These are phyloP conservation scores for Cotesia congregata DNA, from an alignment of 2,888 invertebrate genomes.

Conservation along the genomic window DNA sequence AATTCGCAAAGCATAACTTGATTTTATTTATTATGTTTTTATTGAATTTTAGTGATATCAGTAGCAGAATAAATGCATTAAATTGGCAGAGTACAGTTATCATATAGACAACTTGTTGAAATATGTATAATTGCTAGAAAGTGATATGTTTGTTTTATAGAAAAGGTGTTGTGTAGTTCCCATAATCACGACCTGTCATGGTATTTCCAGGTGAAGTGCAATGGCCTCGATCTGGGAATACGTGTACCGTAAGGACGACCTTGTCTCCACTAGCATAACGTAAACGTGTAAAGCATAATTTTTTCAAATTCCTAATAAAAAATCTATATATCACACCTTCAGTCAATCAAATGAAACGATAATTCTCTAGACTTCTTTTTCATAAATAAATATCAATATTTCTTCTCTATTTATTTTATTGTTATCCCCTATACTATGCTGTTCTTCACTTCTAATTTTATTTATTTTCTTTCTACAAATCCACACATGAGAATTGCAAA, in stretches of 20 bases:
- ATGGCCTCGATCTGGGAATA: slow-evolving; percentile 46
- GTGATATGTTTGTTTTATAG: slow-evolving; percentile 4
- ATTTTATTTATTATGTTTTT: no score
- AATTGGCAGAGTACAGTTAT: not conserved
- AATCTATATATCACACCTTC: not conserved
- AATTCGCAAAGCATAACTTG: not conserved
- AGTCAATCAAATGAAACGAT: not conserved
- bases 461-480: not conserved
- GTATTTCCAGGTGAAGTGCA: slow-evolving; percentile 50
- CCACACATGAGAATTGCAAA: not conserved
- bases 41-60: no score
- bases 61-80: not conserved
- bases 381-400: not conserved
- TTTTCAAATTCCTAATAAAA: not conserved
- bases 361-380: not conserved
- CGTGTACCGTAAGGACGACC: slow-evolving; percentile 64
- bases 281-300: not conserved
- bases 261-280: slow-evolving; percentile 52
- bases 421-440: no score
- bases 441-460: not conserved
- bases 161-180: slow-evolving; percentile 6
- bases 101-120: not conserved
- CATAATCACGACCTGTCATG: slow-evolving; percentile 35
- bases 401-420: no score
- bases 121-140: slow-evolving; percentile 7